Evolutionary conservation across 2,113 vertebrate species (phyloP).

Genomic region (Pseudorectes ferrugineus): DNA sequence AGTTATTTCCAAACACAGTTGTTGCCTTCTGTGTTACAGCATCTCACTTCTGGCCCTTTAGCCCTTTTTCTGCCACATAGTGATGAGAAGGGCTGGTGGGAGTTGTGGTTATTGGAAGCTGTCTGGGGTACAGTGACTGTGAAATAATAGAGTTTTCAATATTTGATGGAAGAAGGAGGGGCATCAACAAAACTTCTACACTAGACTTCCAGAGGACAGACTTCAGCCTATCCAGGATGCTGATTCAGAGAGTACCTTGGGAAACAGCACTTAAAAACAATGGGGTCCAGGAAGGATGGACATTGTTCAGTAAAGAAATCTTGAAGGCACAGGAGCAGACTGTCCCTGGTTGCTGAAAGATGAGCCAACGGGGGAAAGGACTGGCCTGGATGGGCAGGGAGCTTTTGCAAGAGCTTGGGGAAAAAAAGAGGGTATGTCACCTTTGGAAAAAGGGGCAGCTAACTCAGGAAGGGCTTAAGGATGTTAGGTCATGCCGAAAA

Average conservation of each 20-base stretch:
- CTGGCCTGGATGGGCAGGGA: neutral
- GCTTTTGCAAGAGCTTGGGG: neutral
- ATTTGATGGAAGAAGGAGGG: neutral
- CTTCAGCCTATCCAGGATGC: neutral
- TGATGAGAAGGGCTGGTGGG: neutral
- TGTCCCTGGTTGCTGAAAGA: neutral
- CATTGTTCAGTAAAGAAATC: neutral
- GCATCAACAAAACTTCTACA: neutral
- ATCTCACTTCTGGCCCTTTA: neutral
- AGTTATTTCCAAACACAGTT: neutral
- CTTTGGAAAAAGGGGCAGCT: neutral
- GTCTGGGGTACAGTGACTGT: neutral
- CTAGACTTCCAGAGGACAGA: neutral
- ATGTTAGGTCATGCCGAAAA: neutral
- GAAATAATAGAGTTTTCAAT: neutral
- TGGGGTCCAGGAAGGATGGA: neutral
- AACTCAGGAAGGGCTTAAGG: neutral
- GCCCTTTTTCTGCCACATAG: neutral
- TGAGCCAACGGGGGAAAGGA: neutral
- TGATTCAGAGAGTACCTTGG: neutral
- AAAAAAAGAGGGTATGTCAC: neutral
- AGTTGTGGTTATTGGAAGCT: neutral
- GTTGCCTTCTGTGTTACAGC: neutral
- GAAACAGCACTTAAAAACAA: neutral
- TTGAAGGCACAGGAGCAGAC: neutral